Conservation (phyloP, 2,113 vertebrate genomes). For the Perccottus glenii region DNA sequence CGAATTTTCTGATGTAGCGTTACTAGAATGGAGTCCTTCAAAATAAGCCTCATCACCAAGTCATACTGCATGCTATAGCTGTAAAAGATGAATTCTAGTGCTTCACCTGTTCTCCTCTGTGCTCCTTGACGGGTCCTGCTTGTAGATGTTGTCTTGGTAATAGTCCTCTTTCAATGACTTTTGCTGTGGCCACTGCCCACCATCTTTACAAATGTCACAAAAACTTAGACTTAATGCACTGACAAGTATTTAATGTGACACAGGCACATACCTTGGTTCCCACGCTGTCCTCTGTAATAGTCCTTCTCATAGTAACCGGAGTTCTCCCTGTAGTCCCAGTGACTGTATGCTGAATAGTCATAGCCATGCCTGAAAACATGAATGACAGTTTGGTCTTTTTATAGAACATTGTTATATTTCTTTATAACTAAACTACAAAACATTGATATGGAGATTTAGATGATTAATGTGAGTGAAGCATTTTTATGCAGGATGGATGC, state of each 20-base stretch:
- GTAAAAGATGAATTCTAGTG: not conserved
- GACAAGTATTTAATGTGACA: not conserved
- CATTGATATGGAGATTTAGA: no score
- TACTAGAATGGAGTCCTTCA: no score
- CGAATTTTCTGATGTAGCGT: no score
- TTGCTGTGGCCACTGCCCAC: conserved; percentile 54
- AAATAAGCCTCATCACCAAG: no score
- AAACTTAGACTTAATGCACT: not conserved
- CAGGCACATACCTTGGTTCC: conserved; percentile 61
- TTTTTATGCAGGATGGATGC: no score
- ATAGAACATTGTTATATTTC: no score
- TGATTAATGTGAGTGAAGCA: no score
- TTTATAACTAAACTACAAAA: no score
- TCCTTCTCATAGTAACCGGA: conserved; percentile 64
- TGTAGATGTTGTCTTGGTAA: conserved; percentile 28
- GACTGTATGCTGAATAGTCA: conserved; percentile 57
- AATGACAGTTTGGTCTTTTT: no score
- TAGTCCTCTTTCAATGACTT: conserved; percentile 39
- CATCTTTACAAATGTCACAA: conserved; percentile 47
- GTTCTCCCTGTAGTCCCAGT: conserved; percentile 70
- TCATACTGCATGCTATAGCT: no score
- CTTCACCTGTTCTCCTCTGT: conserved; percentile 66
- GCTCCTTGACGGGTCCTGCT: conserved; percentile 43
- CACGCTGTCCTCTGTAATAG: conserved; percentile 64
- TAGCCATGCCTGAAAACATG: conserved; percentile 60